These are phyloP conservation scores for Myotis vivesi DNA, from an alignment of 2,797 vertebrate species.

Conservation along the genomic window DNA sequence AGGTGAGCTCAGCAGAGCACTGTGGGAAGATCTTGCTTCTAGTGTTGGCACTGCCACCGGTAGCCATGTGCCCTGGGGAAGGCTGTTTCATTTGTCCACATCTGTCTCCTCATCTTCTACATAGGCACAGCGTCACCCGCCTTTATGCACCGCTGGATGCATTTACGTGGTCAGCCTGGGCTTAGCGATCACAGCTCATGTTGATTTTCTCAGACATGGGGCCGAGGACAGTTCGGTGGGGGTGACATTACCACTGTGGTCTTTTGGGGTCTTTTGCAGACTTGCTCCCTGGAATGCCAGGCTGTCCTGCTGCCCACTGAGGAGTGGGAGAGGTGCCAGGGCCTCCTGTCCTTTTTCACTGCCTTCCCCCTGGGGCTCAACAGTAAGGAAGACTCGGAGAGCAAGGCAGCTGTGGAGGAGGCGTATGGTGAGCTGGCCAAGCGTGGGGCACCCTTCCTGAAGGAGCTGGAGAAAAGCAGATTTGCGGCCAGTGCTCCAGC, in stretches of 20 bases:
- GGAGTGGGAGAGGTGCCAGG: slow-evolving; percentile 86
- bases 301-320: slow-evolving; percentile 76
- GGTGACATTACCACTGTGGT: not conserved
- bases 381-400: slow-evolving; percentile 35
- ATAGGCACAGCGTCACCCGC: not conserved
- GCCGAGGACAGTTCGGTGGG: not conserved
- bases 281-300: slow-evolving; percentile 91
- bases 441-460: slow-evolving; percentile 86
- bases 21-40: not conserved
- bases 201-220: not conserved
- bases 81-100: not conserved
- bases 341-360: slow-evolving; percentile 72
- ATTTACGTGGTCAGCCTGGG: not conserved
- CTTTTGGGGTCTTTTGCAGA: slow-evolving; percentile 82
- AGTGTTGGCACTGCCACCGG: not conserved
- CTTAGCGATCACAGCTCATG: not conserved
- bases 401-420: slow-evolving; percentile 39
- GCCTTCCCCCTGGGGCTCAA: slow-evolving; percentile 59
- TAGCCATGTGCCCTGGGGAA: not conserved
- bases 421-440: slow-evolving; percentile 73
- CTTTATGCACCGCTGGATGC: not conserved
- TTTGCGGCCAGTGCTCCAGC: slow-evolving; percentile 79
- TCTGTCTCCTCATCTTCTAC: not conserved
- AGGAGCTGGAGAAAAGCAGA: slow-evolving; percentile 88
- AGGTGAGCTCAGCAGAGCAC: not conserved